Base-by-base conservation (phyloP, 2,113 vertebrate species). In the Poicephalus meyeri region DNA sequence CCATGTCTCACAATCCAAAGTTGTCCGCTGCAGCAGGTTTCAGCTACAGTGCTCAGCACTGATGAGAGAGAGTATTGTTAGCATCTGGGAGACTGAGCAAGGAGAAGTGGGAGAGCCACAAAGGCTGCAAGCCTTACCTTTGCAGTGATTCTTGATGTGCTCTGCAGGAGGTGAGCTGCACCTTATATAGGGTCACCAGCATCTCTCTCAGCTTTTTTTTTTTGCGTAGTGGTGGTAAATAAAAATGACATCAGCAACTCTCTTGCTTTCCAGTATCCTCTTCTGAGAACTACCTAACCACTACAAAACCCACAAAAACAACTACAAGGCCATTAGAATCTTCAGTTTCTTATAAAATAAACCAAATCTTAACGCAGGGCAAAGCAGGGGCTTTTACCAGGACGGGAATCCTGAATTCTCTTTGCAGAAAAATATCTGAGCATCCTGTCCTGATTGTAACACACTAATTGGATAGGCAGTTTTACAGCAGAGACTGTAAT, bases 261-360 rank as follows among this genome's bases (percentile, higher is more conserved):
- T 98, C 97, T 97, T 91, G 96, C 97, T 98, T 98, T 98, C 97
- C 98, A 98, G 91, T 91, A 89, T 90, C 82, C 91, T 96, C 84
- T 98, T 98, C 98, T 98, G 97, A 98, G 98, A 98, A 98, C 74
- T 93, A 94, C 74, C 92, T 97, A 98, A 98, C 98, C 98, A 98
- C 98, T 81, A 80, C 69, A 92, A 82, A 95, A 97, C 96, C 93
- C 98, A 97, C 98, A 98, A 89, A 92, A 46, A 63, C 91, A 96
- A 93, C 92, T 97, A 95, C 80, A 85, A 47, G 37, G 64, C 64
- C 69, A 95, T 94, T 39, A 13, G 28, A 96, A 15, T 70, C 73
- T 87, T 81, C 63, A 87, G 82, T 93, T 97, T 97, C 96, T 91
- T 78, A 93, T 93, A 79, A 97, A 95, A 72, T 42, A 78, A 65